Conservation (phyloP, 2,797 vertebrate genomes). For the Bradypus variegatus region DNA sequence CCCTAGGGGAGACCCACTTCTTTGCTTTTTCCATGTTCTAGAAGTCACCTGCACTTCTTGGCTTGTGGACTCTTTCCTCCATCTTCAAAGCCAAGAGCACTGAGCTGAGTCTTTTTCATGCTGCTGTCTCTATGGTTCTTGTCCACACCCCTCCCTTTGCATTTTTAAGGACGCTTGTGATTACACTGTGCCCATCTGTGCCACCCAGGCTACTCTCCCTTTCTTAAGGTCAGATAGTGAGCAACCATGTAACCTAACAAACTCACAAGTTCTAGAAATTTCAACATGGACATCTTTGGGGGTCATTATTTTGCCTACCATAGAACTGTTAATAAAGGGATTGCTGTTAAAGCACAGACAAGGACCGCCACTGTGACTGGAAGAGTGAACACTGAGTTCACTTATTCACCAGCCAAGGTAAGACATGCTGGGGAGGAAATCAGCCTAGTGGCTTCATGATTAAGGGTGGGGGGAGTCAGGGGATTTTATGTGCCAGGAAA, state of each 20-base stretch:
- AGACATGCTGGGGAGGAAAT: neutral
- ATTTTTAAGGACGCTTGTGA: neutral
- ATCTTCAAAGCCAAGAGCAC: neutral
- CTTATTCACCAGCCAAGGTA: neutral
- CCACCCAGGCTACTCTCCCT: neutral
- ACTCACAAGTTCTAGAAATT: neutral
- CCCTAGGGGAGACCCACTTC: neutral
- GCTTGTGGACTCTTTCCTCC: neutral
- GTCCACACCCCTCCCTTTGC: neutral
- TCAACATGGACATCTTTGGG: neutral
- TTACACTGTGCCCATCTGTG: neutral
- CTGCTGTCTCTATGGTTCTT: neutral
- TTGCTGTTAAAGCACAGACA: neutral
- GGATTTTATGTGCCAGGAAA: neutral
- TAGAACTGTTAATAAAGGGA: neutral
- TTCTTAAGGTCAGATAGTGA: neutral
- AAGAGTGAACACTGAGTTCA: neutral
- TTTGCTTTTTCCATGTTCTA: neutral
- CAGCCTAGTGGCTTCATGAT: neutral
- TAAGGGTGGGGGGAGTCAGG: neutral
- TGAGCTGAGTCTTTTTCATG: neutral
- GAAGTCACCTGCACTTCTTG: neutral
- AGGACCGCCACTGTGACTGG: too few relatives aligned
- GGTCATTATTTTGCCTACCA: neutral
- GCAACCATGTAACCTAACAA: neutral